Base-by-base conservation (phyloP, 2,113 vertebrate genomes). In the Riparia riparia region DNA sequence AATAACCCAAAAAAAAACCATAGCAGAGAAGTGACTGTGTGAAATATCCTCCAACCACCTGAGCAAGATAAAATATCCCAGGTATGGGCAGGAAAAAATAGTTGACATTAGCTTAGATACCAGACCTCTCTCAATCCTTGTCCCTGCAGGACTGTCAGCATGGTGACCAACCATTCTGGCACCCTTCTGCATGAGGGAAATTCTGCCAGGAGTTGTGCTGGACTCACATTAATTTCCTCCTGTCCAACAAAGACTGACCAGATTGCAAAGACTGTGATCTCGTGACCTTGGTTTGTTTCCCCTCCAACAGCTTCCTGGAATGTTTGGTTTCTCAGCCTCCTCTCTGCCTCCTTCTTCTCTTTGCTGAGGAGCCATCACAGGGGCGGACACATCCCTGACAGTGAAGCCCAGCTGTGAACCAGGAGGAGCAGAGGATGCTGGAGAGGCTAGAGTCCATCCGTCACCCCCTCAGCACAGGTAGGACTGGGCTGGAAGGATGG, bases 181-280 rank as follows among this genome's bases (percentile, higher is more conserved):
- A 66, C 8, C 47, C 34, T 81, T 83, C 61, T 68, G 76, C 26
- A 51, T 21, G 28, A 90, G 37, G 14, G 22, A 92, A 92, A 83
- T 60, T 41, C 57, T 94, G 90, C 93, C 88, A 96, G 88, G 53
- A 90, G 8, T 26, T 64, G 76, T 39, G 20, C 72, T 92, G 85
- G 51, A 37, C 53, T 93, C 76, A 60, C 88, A 94, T 95, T 95
- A 89, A 87, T 97, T 95, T 96, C 90, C 51, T 89, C n/a, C 82
- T 94, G 76, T 85, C 71, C 92, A 94, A 39, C 51, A 88, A 78
- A 93, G 76, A 64, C 71, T 86, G 79, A 83, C 92, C 95, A 96
- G 96, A 95, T 90, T 95, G 90, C 90, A 90, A 83, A 93, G 65
- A 84, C 64, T 90, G 28, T 82, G 88, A 95, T 95, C 79, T 92